Evolutionary conservation across 2,113 vertebrate species (phyloP), one percentile per base, ranked within the genome.

Genomic region (Cyprinus carpio): DNA sequence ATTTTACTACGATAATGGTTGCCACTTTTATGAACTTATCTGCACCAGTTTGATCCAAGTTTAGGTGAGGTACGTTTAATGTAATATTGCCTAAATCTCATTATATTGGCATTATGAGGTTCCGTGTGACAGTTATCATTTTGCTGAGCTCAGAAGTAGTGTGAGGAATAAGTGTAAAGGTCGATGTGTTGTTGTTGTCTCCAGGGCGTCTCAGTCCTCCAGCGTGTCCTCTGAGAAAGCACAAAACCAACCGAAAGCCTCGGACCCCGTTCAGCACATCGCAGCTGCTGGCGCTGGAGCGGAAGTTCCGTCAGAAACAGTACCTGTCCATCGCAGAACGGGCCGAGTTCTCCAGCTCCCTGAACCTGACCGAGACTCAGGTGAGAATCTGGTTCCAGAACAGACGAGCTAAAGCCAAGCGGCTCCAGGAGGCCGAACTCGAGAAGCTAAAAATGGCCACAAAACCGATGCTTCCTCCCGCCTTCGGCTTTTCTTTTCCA

Each of bases 341-440:
- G 0, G 98, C 98, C 0, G 97, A 99, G 93, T 99, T 99, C 94
- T 99, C 98, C 93, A 98, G 97, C 89, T 98, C 97, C 0, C 96
- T 99, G 83, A 98, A 96, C 93, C 91, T 99, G 87, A 99, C 98
- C 0, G 98, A 99, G 93, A 99, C 98, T 0, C 98, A 99, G 92
- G 98, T 99, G 75, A 99, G 99, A 91, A 99, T 99, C 92, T 99
- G 98, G 98, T 99, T 99, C 91, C 98, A 99, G 94, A 99, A 99
- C 92, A 93, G 98, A 49, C 95, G 98, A 0, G 98, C 98, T 86
- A 99, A 99, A 92, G 98, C 98, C 90, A 99, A 99, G 93, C 92
- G 98, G 83, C 96, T 99, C 25, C 98, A 99, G 90, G 98, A 99
- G 91, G 98, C 98, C 0, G 98, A 99, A 86, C 93, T 99, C 72